Percentiles rank a stretch among this genome's conserved stretches.
These are phyloP conservation scores for Scaptomyza polygonia DNA, from an alignment of 2,888 invertebrate genomes.

Conservation along the genomic window DNA sequence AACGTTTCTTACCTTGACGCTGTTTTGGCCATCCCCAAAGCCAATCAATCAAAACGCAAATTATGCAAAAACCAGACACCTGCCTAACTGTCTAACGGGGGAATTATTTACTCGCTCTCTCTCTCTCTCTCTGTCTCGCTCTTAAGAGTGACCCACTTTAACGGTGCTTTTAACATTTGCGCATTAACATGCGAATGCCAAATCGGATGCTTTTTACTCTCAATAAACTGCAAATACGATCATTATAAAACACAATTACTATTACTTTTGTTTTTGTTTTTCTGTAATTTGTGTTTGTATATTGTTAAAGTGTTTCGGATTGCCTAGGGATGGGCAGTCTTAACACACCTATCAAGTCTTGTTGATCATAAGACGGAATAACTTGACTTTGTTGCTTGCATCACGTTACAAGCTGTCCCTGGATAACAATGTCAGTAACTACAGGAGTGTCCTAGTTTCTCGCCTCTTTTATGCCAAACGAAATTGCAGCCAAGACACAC, in stretches of 20 bases:
- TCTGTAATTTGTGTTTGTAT: slow-evolving; percentile 13
- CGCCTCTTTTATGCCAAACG: too few species aligned
- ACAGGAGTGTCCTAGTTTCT: too few species aligned
- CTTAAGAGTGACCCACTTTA: slow-evolving; percentile 47
- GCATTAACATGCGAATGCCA: slow-evolving; percentile 22
- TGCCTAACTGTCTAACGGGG: slow-evolving; percentile 19
- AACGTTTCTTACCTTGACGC: slow-evolving; percentile 41
- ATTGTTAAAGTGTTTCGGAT: slow-evolving; percentile 18
- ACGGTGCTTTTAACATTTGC: slow-evolving; percentile 27
- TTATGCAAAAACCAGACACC: slow-evolving; percentile 59
- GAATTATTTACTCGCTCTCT: background rate
- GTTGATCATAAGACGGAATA: slow-evolving; percentile 32
- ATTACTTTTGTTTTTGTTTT: slow-evolving; percentile 44
- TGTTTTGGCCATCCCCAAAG: slow-evolving; percentile 32
- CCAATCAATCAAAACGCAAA: slow-evolving; percentile 66
- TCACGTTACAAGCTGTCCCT: too few species aligned
- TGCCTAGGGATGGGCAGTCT: slow-evolving; percentile 42
- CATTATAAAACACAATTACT: slow-evolving; percentile 58
- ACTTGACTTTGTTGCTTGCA: too few species aligned
- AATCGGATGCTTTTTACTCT: slow-evolving; percentile 10
- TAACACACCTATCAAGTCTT: slow-evolving; percentile 35
- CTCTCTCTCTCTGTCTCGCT: slow-evolving; percentile 8
- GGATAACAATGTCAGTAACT: too few species aligned
- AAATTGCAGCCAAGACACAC: too few species aligned
- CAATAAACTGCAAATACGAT: slow-evolving; percentile 44